Evolutionary conservation across 2,797 vertebrate species (phyloP), one percentile per base, ranked within the genome.

Genomic region (Micrastur ruficollis): DNA sequence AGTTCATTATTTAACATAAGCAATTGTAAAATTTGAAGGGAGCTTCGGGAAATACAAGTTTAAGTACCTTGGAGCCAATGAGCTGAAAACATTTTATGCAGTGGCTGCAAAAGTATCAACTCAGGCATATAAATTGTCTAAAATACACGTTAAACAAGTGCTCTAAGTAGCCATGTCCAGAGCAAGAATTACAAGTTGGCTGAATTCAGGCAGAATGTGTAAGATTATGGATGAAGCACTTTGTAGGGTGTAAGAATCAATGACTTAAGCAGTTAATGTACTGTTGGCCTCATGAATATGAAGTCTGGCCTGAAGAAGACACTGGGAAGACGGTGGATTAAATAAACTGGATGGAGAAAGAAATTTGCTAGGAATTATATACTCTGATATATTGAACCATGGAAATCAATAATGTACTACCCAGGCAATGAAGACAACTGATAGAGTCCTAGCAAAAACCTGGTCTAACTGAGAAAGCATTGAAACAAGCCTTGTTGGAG

Each of bases 221-320:
- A 80, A 95, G 89, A 91, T 94, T 93, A 93, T 85, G 92, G 88
- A 95, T 82, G 71, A 94, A 96, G 52, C 61, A 87, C 67, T 95
- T 68, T 81, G 74, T 40, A 47, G 93, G 62, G 86, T 74, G 55
- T 53, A 94, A 89, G 86, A 95, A 94, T 95, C 92, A 85, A 94
- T 78, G 86, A 95, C 56, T 94, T 90, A 90, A 92, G 90, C 42
- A 94, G 71, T 87, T 96, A 95, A 95, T 92, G 92, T 71, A 50
- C 83, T 95, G 78, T 8, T 70, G 63, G 61, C 52, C 14, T 95
- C 88, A 85, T 83, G 88, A 93, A 95, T 95, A 93, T 72, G 65
- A 92, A 90, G 29, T 74, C 61, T 67, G 26, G 46, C 79, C 40
- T 86, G 81, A 83, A 90, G 32, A 71, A 26, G 36, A 95, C 44